Conservation (phyloP, 2,888 invertebrate genomes). For the Piscicola geometra region DNA sequence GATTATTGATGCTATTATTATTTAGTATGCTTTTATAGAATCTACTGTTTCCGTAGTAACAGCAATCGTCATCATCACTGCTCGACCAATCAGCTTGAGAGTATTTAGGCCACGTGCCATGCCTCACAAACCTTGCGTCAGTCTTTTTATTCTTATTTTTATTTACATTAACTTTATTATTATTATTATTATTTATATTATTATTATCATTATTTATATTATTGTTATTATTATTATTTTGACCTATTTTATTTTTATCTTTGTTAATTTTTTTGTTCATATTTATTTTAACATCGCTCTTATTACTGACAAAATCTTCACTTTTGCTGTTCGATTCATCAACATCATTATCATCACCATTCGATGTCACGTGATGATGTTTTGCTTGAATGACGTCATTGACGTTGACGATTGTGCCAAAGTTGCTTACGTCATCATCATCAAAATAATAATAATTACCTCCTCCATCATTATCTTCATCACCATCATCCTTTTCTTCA, state of each 20-base stretch:
- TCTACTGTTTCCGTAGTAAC: slow-evolving; percentile 2
- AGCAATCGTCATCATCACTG: background rate
- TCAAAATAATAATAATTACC: background rate
- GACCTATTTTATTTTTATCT: background rate
- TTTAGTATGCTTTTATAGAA: background rate
- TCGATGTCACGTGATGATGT: too few species aligned
- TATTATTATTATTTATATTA: too few species aligned
- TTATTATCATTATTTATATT: background rate
- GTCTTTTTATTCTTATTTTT: too few species aligned
- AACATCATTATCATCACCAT: too few species aligned
- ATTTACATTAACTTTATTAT: too few species aligned
- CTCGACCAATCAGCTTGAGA: background rate
- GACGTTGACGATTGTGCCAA: background rate
- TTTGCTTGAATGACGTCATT: background rate
- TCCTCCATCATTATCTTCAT: background rate
- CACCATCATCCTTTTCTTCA: background rate
- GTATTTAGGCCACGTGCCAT: slow-evolving; percentile 4
- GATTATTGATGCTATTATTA: too few species aligned
- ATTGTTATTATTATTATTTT: background rate
- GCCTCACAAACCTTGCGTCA: background rate
- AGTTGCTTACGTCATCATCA: background rate
- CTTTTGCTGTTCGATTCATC: too few species aligned
- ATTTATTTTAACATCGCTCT: background rate
- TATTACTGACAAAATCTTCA: background rate
- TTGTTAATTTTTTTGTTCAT: background rate